Conservation (phyloP, 1,140 invertebrate genomes). For the Elymnias hypermnestra region DNA sequence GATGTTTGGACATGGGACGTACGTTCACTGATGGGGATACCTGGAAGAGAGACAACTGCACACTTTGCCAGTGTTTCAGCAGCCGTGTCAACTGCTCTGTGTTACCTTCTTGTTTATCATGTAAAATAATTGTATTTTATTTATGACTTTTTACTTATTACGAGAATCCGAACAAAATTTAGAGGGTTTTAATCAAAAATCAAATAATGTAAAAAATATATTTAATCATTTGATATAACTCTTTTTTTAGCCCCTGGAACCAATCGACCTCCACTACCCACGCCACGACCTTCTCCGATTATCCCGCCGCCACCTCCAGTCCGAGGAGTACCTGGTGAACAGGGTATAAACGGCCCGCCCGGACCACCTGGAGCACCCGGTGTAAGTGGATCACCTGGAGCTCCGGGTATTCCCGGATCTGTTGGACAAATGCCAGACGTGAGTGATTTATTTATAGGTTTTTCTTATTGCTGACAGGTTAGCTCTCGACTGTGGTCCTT, state of each 20-base stretch:
- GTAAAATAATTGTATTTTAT: constrained; percentile 24
- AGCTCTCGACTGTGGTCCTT: no score
- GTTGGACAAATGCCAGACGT: constrained; percentile 86
- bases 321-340: constrained; percentile 33
- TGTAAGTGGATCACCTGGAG: constrained; percentile 81
- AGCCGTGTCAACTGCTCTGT: constrained; percentile 77
- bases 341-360: constrained; percentile 75
- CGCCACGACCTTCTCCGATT: constrained; percentile 34
- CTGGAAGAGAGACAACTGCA: constrained; percentile 81
- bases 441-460: no score
- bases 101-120: constrained; percentile 38
- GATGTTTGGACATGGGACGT: constrained; percentile 48
- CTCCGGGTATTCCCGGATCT: constrained; percentile 82
- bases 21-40: constrained; percentile 78
- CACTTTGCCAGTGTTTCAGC: constrained; percentile 78
- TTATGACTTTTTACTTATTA: constrained; percentile 4
- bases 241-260: constrained; percentile 30
- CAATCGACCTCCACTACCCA: constrained; percentile 18
- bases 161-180: no score
- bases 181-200: no score
- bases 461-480: no score
- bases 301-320: constrained; percentile 52
- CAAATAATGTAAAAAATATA: no score
- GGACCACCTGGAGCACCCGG: constrained; percentile 82
- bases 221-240: no score